Conservation (phyloP, 2,113 vertebrate genomes). For the Atlantisia rogersi region DNA sequence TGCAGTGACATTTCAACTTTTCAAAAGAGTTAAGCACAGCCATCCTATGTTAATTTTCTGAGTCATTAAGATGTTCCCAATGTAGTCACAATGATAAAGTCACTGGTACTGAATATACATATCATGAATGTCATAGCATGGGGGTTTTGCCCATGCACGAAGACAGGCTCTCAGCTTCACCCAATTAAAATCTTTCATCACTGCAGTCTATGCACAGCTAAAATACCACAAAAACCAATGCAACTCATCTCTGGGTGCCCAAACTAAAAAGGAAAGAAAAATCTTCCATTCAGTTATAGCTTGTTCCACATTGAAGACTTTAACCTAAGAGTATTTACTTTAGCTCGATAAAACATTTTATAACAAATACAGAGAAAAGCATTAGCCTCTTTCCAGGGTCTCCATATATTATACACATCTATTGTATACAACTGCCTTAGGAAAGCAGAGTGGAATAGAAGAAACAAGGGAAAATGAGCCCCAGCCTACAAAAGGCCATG, state of each 20-base stretch:
- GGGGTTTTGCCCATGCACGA: background rate
- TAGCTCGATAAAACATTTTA: background rate
- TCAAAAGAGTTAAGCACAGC: background rate
- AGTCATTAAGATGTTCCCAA: background rate
- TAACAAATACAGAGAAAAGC: background rate
- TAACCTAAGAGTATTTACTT: no score
- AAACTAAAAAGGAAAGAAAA: background rate
- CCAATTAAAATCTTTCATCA: background rate
- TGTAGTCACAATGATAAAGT: background rate
- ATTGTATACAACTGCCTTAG: background rate
- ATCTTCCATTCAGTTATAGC: background rate
- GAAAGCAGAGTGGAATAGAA: background rate
- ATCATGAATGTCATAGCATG: background rate
- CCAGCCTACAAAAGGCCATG: background rate
- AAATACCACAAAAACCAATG: background rate
- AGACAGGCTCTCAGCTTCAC: background rate
- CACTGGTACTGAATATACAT: background rate
- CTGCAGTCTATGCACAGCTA: background rate
- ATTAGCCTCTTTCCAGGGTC: background rate
- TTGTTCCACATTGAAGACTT: background rate
- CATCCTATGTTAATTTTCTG: background rate
- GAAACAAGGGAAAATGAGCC: background rate
- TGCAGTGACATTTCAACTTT: background rate
- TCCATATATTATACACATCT: background rate
- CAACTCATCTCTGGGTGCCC: background rate